phyloP scores from a whole-genome alignment of 2,888 invertebrate species.

The Helobdella robusta region DNA sequence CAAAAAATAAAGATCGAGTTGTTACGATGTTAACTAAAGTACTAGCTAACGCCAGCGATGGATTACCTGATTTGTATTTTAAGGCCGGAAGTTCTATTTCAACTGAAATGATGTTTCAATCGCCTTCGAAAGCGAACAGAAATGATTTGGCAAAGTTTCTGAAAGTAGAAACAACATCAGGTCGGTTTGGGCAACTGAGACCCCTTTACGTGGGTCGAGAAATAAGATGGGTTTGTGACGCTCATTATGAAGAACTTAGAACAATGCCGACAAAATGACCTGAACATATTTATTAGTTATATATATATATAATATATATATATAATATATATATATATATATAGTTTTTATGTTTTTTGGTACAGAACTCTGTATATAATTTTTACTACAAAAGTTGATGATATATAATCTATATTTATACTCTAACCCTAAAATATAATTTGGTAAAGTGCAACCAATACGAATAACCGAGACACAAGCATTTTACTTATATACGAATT shows the following conservation, averaged over 20 bases:
- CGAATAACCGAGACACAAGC: too few species aligned
- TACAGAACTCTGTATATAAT: too few species aligned
- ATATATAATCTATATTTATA: too few species aligned
- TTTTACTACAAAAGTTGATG: too few species aligned
- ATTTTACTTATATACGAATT: too few species aligned
- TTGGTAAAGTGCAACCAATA: too few species aligned
- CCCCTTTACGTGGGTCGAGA: slow-evolving; percentile 36
- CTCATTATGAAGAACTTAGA: slow-evolving; percentile 36
- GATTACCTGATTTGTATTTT: slow-evolving; percentile 37
- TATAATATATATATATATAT: too few species aligned
- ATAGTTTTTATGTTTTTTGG: too few species aligned
- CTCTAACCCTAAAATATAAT: too few species aligned
- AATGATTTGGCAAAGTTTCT: slow-evolving; percentile 35
- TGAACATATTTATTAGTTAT: too few species aligned
- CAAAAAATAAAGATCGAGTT: slow-evolving; percentile 37
- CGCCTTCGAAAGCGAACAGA: slow-evolving; percentile 33
- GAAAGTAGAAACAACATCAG: slow-evolving; percentile 34
- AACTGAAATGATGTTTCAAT: slow-evolving; percentile 35
- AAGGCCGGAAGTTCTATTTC: slow-evolving; percentile 36
- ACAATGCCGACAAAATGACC: slow-evolving; percentile 34
- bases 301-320: too few species aligned
- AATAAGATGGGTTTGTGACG: slow-evolving; percentile 36
- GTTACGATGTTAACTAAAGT: slow-evolving; percentile 38
- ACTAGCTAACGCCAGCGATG: slow-evolving; percentile 36
- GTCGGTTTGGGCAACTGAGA: slow-evolving; percentile 35